Evolutionary conservation across 2,888 invertebrate species (phyloP), one percentile per base, ranked within the genome.

Genomic region (Salticus scenicus): DNA sequence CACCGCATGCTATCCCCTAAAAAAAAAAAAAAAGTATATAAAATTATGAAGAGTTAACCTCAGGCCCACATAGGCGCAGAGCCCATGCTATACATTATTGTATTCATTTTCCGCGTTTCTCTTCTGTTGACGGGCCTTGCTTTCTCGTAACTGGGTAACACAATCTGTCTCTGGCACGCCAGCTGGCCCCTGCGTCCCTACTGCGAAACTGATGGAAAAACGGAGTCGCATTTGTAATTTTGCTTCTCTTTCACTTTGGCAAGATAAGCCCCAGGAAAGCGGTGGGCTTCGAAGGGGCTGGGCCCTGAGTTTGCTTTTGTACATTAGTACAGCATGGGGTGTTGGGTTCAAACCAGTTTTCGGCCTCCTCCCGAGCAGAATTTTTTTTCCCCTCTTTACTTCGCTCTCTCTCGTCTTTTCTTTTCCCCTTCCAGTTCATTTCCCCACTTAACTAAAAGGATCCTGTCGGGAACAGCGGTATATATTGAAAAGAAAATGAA

Each of bases 271-370:
- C 57, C 17, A 4, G 57, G 47, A 47, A 37, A 47, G 47, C 47
- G 37, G 37, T 12, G 12, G 12, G 47, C 12, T 17, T 47, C 24
- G 5, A 0, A 7, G 57, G 57, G 57, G 57, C 17, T 57, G 57
- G 57, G 57, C 57, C 57, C 57, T 10, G 47, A 7, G 47, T n/a
- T 47, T 47, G 47, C 47, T 57, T 57, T 57, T 57, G 57, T 57
- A 57, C 57, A 57, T 57, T 57, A 57, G 24, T 57, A 24, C 57
- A 24, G 57, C 57, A 57, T 47, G 57, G 57, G 57, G 57, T 57
- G 57, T 57, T 57, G 57, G 57, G 24, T 57, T 57, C 57, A 57
- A 57, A 57, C 57, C 57, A 57, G 57, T 57, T 57, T 57, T 57
- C 57, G 57, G 12, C 57, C 57, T 57, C 57, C 57, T 57, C 57